Evolutionary conservation across 2,113 vertebrate genomes (phyloP).

Genomic region (Erythrolamprus reginae): DNA sequence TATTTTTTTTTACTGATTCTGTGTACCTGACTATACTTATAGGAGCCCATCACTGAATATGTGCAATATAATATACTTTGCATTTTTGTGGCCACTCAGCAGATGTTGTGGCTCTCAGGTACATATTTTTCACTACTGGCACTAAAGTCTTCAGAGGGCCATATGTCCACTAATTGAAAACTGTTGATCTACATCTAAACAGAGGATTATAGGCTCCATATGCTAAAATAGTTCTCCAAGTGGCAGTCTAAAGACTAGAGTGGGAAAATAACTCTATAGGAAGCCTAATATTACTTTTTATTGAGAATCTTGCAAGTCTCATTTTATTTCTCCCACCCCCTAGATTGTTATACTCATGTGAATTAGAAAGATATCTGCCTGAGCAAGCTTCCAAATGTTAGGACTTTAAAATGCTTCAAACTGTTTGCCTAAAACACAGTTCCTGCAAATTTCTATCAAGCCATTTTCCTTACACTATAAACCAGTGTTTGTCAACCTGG

Average conservation of each 20-base stretch:
- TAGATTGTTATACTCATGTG: background rate
- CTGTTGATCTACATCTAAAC: background rate
- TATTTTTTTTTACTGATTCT: too few relatives aligned
- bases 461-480: background rate
- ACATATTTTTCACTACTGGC: background rate
- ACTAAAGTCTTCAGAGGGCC: background rate
- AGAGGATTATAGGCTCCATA: background rate
- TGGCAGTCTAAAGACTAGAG: background rate
- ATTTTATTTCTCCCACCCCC: background rate
- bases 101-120: background rate
- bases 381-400: background rate
- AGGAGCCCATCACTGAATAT: too few relatives aligned
- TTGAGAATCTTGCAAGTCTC: background rate
- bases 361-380: background rate
- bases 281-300: background rate
- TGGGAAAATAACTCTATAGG: background rate
- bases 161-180: background rate
- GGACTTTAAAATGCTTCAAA: background rate
- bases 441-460: background rate
- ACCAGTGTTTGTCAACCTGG: background rate
- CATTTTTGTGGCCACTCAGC: background rate
- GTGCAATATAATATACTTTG: background rate
- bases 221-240: background rate
- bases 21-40: too few relatives aligned
- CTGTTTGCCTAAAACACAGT: too few relatives aligned